Evolutionary conservation across 2,888 invertebrate genomes (phyloP).

Genomic region (Catocala nupta): DNA sequence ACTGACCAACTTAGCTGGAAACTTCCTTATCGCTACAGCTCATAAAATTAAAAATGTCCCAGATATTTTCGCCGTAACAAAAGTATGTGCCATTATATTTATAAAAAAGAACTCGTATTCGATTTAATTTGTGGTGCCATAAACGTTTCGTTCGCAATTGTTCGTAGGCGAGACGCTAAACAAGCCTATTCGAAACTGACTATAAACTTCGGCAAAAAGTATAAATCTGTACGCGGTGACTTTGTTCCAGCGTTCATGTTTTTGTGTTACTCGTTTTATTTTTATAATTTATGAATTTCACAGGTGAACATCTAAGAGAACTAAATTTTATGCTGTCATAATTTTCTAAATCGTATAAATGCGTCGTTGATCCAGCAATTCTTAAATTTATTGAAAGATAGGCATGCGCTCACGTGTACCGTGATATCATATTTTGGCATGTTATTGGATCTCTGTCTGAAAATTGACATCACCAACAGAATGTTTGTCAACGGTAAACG

Average conservation of each 20-base stretch:
- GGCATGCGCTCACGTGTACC: too few relatives aligned
- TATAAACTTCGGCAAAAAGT: slow-evolving; percentile 58
- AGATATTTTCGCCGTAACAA: slow-evolving; percentile 29
- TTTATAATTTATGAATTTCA: not conserved
- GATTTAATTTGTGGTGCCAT: slow-evolving; percentile 52
- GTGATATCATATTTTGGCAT: too few relatives aligned
- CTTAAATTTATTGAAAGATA: too few relatives aligned
- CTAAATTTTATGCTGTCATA: not conserved
- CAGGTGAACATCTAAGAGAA: not conserved
- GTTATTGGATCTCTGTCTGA: too few relatives aligned
- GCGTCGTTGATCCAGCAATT: too few relatives aligned
- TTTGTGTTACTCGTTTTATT: not conserved
- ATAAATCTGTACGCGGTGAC: slow-evolving; percentile 52
- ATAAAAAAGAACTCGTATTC: slow-evolving; percentile 29
- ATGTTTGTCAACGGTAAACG: too few relatives aligned
- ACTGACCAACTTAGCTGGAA: slow-evolving; percentile 14
- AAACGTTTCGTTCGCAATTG: slow-evolving; percentile 50
- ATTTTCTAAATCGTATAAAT: too few relatives aligned
- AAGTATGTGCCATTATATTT: slow-evolving; percentile 27
- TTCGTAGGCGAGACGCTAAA: slow-evolving; percentile 46
- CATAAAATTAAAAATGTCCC: slow-evolving; percentile 38
- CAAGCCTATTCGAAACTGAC: slow-evolving; percentile 62
- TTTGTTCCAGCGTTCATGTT: slow-evolving; percentile 49
- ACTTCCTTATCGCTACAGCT: slow-evolving; percentile 34
- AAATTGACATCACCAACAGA: too few relatives aligned